These are phyloP conservation scores for Patagioenas fasciata DNA, from an alignment of 2,113 vertebrate species.

Conservation along the genomic window DNA sequence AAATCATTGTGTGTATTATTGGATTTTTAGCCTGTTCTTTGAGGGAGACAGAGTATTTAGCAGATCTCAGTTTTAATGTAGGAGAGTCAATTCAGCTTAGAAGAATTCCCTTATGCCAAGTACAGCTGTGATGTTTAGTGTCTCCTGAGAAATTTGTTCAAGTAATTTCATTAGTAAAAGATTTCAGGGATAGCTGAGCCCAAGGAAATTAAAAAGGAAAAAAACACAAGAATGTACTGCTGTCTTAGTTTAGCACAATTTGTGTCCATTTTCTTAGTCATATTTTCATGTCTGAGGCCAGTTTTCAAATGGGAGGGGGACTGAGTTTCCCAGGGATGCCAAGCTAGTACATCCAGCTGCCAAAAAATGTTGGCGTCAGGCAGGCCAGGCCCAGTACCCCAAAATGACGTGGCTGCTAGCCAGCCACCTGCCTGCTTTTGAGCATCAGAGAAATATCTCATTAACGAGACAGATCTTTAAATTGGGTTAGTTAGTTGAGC, in stretches of 20 bases:
- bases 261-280: background rate
- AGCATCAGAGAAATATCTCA: background rate
- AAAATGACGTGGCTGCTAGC: background rate
- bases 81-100: constrained; percentile 4
- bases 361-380: background rate
- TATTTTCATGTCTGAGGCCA: background rate
- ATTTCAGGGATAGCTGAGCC: background rate
- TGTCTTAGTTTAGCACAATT: background rate
- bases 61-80: constrained; percentile 14
- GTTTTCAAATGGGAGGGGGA: background rate
- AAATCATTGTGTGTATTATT: constrained; percentile 25
- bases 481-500: background rate
- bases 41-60: background rate
- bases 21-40: background rate
- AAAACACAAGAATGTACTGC: background rate
- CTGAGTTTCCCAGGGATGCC: background rate
- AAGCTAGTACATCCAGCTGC: background rate
- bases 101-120: constrained; percentile 35
- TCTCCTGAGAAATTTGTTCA: constrained; percentile 23
- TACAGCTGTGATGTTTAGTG: constrained; percentile 8
- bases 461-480: background rate
- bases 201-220: background rate
- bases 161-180: constrained; percentile 42
- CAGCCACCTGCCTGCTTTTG: background rate
- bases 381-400: background rate